These are phyloP conservation scores for Frieseomelitta varia DNA, from an alignment of 1,140 invertebrate species.

Conservation along the genomic window DNA sequence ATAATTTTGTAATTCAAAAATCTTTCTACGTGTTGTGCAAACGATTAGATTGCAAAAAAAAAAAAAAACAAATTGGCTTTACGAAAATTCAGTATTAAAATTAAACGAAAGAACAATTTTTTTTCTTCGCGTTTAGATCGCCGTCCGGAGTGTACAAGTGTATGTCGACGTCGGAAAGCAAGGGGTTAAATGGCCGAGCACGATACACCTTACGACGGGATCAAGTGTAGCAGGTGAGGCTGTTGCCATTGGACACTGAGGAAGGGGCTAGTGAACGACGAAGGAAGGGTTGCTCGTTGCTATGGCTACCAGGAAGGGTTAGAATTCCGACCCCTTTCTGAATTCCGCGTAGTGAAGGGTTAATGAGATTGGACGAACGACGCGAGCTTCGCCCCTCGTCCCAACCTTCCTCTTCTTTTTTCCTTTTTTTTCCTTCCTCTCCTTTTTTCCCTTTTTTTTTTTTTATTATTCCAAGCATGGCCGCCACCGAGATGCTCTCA, in stretches of 20 bases:
- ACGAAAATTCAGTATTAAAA: background rate
- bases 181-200: constrained; percentile 24
- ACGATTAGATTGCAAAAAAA: too few relatives aligned
- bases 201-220: constrained; percentile 53
- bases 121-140: background rate
- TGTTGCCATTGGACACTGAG: constrained; percentile 68
- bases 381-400: constrained; percentile 40
- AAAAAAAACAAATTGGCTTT: too few relatives aligned
- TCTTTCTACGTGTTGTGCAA: too few relatives aligned
- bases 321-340: constrained; percentile 64
- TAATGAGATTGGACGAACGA: constrained; percentile 79
- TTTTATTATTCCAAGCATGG: constrained; percentile 55
- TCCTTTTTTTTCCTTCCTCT: background rate
- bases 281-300: constrained; percentile 76
- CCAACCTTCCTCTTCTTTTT: constrained; percentile 1
- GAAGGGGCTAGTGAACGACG: constrained; percentile 57
- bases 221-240: constrained; percentile 64
- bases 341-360: constrained; percentile 73
- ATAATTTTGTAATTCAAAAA: background rate
- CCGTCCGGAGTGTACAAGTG: background rate
- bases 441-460: constrained; percentile 8
- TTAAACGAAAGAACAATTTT: background rate
- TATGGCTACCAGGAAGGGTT: constrained; percentile 78
- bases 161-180: background rate
- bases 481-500: constrained; percentile 18